phyloP scores from a whole-genome alignment of 2,888 invertebrate species.

The Rhorus exstirpatorius region DNA sequence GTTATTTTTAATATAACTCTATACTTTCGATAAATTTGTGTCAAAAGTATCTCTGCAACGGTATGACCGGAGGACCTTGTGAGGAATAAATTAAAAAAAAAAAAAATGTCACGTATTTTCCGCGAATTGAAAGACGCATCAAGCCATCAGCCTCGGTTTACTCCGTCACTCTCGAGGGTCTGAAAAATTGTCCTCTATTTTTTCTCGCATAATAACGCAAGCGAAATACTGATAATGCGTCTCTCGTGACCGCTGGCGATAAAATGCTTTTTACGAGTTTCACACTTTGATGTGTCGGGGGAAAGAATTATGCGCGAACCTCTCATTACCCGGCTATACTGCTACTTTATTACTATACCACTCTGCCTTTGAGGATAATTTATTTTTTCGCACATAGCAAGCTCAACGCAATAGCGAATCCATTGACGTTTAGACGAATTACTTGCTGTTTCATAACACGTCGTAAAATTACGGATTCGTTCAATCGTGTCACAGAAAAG shows the following conservation, averaged over 20 bases:
- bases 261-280: conserved; percentile 57
- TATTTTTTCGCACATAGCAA: conserved; percentile 7
- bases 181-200: conserved; percentile 37
- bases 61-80: no score
- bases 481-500: conserved; percentile 3
- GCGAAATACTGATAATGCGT: conserved; percentile 39
- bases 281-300: conserved; percentile 22
- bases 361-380: neutral
- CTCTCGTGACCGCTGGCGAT: conserved; percentile 43
- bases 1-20: neutral
- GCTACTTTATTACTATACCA: neutral
- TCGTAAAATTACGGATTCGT: conserved; percentile 10
- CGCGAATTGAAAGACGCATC: conserved; percentile 20
- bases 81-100: conserved; percentile 23
- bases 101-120: neutral
- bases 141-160: conserved; percentile 38
- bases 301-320: conserved; percentile 40
- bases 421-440: conserved; percentile 30
- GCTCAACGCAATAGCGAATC: neutral
- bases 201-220: conserved; percentile 9
- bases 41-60: neutral
- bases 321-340: conserved; percentile 10
- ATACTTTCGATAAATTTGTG: no score
- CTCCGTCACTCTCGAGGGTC: conserved; percentile 32
- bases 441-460: conserved; percentile 41